A percentile compares a stretch with the other conserved stretches of the same genome.
Evolutionary conservation across 2,113 vertebrate genomes (phyloP).

Genomic region (Zootoca vivipara): DNA sequence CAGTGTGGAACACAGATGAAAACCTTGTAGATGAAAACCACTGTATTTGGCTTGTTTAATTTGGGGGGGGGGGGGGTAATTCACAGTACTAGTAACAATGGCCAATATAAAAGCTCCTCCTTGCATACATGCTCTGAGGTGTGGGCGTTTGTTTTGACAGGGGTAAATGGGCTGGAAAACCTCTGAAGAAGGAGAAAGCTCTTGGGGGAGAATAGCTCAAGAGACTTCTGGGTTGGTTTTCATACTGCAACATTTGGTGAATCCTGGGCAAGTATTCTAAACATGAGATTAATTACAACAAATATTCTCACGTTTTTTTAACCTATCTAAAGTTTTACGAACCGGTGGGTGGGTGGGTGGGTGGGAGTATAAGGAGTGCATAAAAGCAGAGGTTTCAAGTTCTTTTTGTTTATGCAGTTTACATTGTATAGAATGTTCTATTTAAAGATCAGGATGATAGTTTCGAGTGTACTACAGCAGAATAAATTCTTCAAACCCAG

Average conservation of each 20-base stretch:
- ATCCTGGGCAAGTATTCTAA: conserved; percentile 58
- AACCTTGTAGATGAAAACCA: neutral
- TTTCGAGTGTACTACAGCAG: conserved; percentile 53
- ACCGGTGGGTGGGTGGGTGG: too few relatives aligned
- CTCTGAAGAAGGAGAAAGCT: neutral
- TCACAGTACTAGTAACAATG: neutral
- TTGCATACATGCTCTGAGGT: neutral
- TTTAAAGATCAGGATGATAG: conserved; percentile 44
- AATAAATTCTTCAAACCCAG: conserved; percentile 66
- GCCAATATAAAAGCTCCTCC: neutral
- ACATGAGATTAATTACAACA: conserved; percentile 46
- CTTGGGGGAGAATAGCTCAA: neutral
- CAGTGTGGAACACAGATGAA: neutral
- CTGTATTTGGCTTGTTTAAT: neutral
- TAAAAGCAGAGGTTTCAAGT: conserved; percentile 37
- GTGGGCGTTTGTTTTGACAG: neutral
- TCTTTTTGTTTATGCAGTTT: conserved; percentile 37
- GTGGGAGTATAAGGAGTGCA: conserved; percentile 34
- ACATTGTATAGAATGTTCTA: conserved; percentile 22
- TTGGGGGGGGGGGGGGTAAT: neutral
- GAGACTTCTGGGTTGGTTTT: conserved; percentile 6
- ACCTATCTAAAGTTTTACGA: conserved; percentile 48
- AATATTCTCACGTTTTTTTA: neutral
- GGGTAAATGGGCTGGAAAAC: neutral
- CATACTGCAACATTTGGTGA: conserved; percentile 40